These are phyloP conservation scores for Luperina nickerlii DNA, from an alignment of 2,888 invertebrate species.

Conservation along the genomic window DNA sequence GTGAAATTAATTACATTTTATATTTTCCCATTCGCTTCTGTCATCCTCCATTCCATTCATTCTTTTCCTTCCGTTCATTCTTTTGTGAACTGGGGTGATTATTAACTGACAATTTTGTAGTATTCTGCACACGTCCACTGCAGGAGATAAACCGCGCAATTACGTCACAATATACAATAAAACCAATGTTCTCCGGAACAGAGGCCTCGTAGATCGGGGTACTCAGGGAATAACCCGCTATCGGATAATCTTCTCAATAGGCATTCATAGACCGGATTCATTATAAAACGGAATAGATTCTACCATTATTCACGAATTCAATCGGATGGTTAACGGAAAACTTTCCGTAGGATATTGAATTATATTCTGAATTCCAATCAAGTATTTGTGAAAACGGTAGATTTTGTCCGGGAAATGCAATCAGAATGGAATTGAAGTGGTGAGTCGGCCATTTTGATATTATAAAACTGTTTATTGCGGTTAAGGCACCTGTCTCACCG, in stretches of 20 bases:
- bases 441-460: conserved; percentile 3
- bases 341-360: conserved; percentile 38
- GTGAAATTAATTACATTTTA: background rate
- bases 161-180: background rate
- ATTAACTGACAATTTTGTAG: conserved; percentile 15
- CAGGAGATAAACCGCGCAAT: background rate
- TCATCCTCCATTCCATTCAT: conserved; percentile 19
- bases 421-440: conserved; percentile 13
- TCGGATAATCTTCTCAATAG: background rate
- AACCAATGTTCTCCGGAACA: background rate
- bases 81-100: conserved; percentile 22
- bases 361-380: conserved; percentile 46
- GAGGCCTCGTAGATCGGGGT: too few species aligned
- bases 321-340: conserved; percentile 38
- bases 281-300: conserved; percentile 35
- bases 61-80: background rate
- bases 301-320: conserved; percentile 17
- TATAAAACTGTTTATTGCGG: background rate
- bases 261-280: conserved; percentile 8
- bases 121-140: conserved; percentile 27
- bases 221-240: background rate
- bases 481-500: background rate
- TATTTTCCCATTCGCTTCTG: background rate
- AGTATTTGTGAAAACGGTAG: conserved; percentile 26
- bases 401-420: conserved; percentile 18